Evolutionary conservation across 2,113 vertebrate genomes (phyloP), one percentile per base, ranked within the genome.

Genomic region (Nanorana parkeri): DNA sequence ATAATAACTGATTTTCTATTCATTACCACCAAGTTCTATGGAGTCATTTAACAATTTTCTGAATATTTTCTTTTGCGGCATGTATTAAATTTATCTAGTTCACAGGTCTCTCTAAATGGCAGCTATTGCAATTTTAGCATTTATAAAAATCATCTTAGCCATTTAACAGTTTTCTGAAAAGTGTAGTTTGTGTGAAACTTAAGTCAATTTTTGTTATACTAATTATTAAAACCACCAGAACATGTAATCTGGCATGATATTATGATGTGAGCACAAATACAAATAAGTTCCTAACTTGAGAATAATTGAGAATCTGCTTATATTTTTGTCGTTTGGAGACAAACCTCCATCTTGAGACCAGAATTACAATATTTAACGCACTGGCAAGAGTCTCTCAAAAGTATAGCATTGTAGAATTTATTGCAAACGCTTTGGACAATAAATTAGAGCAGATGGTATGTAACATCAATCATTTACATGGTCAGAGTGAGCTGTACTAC

Each of bases 381-480:
- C 67, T 78, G 76, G 76, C 76, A 78, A 21, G 41, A 66, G 20
- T 13, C 28, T 28, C 61, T 11, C 63, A 63, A 16, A 78, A 67
- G 76, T 23, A 52, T 65, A 55, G 19, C 47, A 32, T 10, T 55
- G 77, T 68, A 79, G 77, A 78, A 68, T 68, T 79, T 68, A 19
- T 79, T 56, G 15, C 47, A 79, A 29, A 55, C 36, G 60, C 56
- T 68, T 79, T 79, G 77, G 77, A 79, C 77, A 68, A 68, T 28
- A 56, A 56, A 36, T 20, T 60, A 68, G 51, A 79, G 26, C 77
- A 79, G 77, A 79, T 79, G 77, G 77, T 58, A 68, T 79, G 28
- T 58, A 56, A 26, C 65, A 79, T 79, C 52, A 79, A 79, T 79
- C 68, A 68, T 79, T 68, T 79, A 79, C 52, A 68, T 68, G 77